Base-by-base conservation (phyloP, 2,797 vertebrate species). In the Emys orbicularis region DNA sequence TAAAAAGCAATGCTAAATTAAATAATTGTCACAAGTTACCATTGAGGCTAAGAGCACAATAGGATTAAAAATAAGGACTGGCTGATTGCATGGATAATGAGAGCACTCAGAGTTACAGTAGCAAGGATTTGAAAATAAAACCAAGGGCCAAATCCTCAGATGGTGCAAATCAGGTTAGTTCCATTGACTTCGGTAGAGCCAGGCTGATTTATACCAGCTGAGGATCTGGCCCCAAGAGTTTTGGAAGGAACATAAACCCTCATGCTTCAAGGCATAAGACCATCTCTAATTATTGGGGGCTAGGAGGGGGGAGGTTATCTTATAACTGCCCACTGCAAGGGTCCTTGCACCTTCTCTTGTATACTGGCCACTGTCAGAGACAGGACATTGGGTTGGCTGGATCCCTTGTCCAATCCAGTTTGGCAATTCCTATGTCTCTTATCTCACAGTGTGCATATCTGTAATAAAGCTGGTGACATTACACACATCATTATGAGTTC, bases 11-110 rank as follows among this genome's bases (percentile, higher is more conserved):
- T 88, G 82, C 94, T 77, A 49, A 77, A 85, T 56, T 49, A 93
- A 93, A 96, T 93, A 89, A 92, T 91, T 93, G 85, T 15, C 80
- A 49, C 41, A 87, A 74, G 41, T 95, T 91, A 90, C 89, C 89
- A 77, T 23, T 79, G 77, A 96, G 61, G 87, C 44, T 94, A 85
- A 93, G 85, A 88, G 34, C 52, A 90, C 31, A 61, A 52, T 68
- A 89, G 88, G 80, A 87, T 94, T 44, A 95, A 54, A 95, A 94
- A 92, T 83, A 4, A 89, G 87, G 54, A 86, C 2, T 86, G 27
- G 65, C 84, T 88, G 4, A 91, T 91, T 88, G 79, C 74, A 65
- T 23, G 12, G 1, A 85, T 84, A 87, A 83, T 25, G 10, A 93
- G 12, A 6, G 12, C 37, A 94, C 82, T 82, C 41, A 87, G 37